These are phyloP conservation scores for Tillus elongatus DNA, from an alignment of 2,888 invertebrate species.

Conservation along the genomic window DNA sequence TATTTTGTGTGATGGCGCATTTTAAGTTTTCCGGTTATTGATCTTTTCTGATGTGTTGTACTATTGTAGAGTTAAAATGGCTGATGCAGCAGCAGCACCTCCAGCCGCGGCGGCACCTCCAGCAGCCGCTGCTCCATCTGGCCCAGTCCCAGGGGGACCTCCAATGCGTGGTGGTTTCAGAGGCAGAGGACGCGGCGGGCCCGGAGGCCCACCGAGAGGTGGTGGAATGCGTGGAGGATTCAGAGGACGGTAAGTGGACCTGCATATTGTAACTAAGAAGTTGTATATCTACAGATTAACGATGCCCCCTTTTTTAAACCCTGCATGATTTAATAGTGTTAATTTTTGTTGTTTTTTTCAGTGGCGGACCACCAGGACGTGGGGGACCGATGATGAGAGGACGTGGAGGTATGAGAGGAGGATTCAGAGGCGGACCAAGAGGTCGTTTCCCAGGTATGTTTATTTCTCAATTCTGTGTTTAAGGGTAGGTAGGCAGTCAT, in stretches of 20 bases:
- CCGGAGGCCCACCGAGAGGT: constrained; percentile 26
- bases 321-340: too few relatives aligned
- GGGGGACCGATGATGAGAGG: constrained; percentile 29
- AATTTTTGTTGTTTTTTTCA: too few relatives aligned
- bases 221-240: constrained; percentile 17
- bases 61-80: constrained; percentile 17
- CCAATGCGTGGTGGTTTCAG: constrained; percentile 17
- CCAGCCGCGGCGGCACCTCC: too few relatives aligned
- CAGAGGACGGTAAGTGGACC: constrained; percentile 2
- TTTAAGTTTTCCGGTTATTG: too few relatives aligned
- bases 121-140: constrained; percentile 3
- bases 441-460: constrained; percentile 10
- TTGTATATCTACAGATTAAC: too few relatives aligned
- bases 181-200: constrained; percentile 24
- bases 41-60: too few relatives aligned
- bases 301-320: too few relatives aligned
- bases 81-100: constrained; percentile 17
- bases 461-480: too few relatives aligned
- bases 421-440: constrained; percentile 6
- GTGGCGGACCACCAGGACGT: constrained; percentile 19
- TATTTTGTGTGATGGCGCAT: constrained; percentile 3
- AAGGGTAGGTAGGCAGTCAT: too few relatives aligned
- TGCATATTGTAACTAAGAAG: too few relatives aligned
- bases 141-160: constrained; percentile 10
- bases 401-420: constrained; percentile 20